Base-by-base conservation (phyloP, 2,888 invertebrate species). In the Geotrupes spiniger region DNA sequence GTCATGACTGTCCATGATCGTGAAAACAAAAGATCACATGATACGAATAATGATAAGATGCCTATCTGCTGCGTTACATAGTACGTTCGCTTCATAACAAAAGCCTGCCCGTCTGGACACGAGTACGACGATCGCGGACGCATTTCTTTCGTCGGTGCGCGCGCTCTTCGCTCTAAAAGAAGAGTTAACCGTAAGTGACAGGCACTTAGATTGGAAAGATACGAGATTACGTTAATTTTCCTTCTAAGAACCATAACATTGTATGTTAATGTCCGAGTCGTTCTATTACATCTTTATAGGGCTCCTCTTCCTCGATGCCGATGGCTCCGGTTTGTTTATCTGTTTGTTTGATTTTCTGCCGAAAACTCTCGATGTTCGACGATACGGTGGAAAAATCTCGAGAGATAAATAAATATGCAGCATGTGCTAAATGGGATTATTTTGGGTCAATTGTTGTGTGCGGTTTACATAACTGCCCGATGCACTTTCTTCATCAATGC, bases 21-120 rank as follows among this genome's bases (percentile, higher is more conserved):
- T 49, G 50, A 54, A 21, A 58, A 64, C 63, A 63, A 63, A 62
- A 58, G 62, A 54, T 63, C 59, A 59, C 62, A 61, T 54, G 63
- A 61, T 63, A 57, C 50, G 63, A 61, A 64, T 63, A 63, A 46
- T 49, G 52, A 52, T 52, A 52, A 54, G 54, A 54, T 54, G 36
- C 33, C 36, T 46, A 54, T 54, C 54, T 45, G 29, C 33, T 46
- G 39, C 39, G 51, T 46, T 53, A 49, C 49, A 49, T 46, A 36
- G 49, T 42, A 48, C 41, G 46, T 42, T 40, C 37, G 37, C 36
- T 42, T 50, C 50, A 50, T 50, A 45, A 46, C 46, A 50, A 50
- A 46, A 45, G 41, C 21, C 42, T n/a, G n/a, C 29, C 3, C 31
- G 38, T 43, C 43, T 49, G 38, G 48, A 49, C 48, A n/a, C n/a